Conservation (phyloP, 2,797 vertebrate genomes). For the Gobio occitaniae region DNA sequence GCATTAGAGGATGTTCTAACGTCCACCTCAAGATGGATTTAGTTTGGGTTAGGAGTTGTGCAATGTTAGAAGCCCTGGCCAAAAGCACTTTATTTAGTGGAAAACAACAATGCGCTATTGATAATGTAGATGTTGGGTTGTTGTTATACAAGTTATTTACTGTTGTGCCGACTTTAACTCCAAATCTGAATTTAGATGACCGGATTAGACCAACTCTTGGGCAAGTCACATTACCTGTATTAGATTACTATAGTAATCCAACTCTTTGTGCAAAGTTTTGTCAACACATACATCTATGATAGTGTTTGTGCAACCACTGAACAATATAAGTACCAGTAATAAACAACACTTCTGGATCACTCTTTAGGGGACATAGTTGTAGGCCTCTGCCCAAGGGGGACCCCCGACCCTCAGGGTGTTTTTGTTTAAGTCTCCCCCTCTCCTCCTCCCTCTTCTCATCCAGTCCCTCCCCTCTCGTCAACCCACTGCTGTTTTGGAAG, state of each 20-base stretch:
- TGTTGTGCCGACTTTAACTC: slow-evolving; percentile 1
- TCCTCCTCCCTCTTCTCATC: slow-evolving; percentile 61
- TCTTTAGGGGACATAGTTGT: slow-evolving; percentile 22
- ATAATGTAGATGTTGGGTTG: not conserved
- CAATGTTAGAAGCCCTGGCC: not conserved
- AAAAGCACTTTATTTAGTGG: slow-evolving; percentile 10
- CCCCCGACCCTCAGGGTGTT: slow-evolving; percentile 67
- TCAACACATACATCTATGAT: not conserved
- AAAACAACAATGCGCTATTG: slow-evolving; percentile 26
- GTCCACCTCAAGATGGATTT: not conserved
- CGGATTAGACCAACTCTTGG: slow-evolving; percentile 11
- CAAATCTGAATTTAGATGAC: slow-evolving; percentile 2
- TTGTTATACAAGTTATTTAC: slow-evolving; percentile 1
- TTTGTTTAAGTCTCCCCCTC: slow-evolving; percentile 70
- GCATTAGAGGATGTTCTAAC: not conserved
- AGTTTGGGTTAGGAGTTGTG: slow-evolving; percentile 10
- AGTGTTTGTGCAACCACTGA: not conserved
- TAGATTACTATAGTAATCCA: not conserved
- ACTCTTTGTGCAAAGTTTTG: not conserved
- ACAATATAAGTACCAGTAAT: not conserved
- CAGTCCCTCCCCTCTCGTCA: slow-evolving; percentile 64
- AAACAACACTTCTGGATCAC: slow-evolving; percentile 21
- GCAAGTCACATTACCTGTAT: slow-evolving; percentile 5
- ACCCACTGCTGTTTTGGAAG: slow-evolving; percentile 76
- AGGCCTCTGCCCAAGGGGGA: slow-evolving; percentile 49